A percentile compares a stretch with the other conserved stretches of the same genome.
Conservation (phyloP, 2,797 vertebrate species). For the Denticeps clupeoides region DNA sequence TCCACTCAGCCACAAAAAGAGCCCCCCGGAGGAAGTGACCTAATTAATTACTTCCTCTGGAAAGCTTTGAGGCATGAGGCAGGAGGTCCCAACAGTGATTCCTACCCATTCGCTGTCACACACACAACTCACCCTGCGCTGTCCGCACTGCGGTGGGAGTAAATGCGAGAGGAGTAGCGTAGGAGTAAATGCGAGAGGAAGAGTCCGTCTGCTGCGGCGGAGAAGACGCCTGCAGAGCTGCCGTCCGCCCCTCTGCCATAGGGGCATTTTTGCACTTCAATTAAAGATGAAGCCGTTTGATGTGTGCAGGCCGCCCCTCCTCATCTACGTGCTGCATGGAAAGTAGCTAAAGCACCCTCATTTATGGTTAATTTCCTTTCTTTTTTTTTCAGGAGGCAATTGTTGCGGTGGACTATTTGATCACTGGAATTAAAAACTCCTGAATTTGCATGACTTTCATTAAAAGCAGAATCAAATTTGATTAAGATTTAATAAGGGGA, state of each 20-base stretch:
- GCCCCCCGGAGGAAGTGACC: constrained; percentile 19
- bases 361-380: constrained; percentile 35
- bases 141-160: too few species aligned
- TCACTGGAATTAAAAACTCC: constrained; percentile 25
- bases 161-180: too few species aligned
- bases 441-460: constrained; percentile 36
- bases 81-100: constrained; percentile 6
- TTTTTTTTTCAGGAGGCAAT: constrained; percentile 23
- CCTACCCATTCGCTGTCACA: too few species aligned
- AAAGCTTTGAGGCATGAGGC: constrained; percentile 4
- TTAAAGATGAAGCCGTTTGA: constrained; percentile 33
- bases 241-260: constrained; percentile 1
- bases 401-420: constrained; percentile 29
- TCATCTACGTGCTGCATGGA: constrained; percentile 27
- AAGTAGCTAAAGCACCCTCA: constrained; percentile 33
- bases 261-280: constrained; percentile 36
- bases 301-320: constrained; percentile 26
- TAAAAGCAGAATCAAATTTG: constrained; percentile 35
- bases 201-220: constrained; percentile 7
- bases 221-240: constrained; percentile 8
- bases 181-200: constrained; percentile 12
- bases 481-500: constrained; percentile 29
- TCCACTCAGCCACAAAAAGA: constrained; percentile 20
- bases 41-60: constrained; percentile 20
- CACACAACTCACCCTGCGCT: too few species aligned